Percentiles rank a stretch among this genome's conserved stretches.
Evolutionary conservation across 2,797 vertebrate species (phyloP).

Genomic region (Peromyscus eremicus): DNA sequence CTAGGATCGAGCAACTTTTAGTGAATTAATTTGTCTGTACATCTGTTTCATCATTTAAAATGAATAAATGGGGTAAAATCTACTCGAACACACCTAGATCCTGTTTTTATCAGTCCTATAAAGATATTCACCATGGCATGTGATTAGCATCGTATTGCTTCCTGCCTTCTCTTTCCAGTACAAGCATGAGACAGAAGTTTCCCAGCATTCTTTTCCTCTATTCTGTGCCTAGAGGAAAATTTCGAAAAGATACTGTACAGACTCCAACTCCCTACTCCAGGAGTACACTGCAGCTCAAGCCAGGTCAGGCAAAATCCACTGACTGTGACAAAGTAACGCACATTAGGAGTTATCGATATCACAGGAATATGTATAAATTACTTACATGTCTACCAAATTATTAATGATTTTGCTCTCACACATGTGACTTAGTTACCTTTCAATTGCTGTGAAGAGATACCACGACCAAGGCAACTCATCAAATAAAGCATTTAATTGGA

Average conservation of each 20-base stretch:
- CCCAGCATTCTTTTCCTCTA: neutral
- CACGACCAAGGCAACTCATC: neutral
- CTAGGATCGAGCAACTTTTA: constrained; percentile 31
- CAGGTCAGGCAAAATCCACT: neutral
- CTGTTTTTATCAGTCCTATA: constrained; percentile 48
- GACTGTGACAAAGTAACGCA: neutral
- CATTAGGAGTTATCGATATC: neutral
- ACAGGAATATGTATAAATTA: constrained; percentile 29
- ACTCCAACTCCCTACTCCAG: neutral
- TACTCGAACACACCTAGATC: constrained; percentile 10
- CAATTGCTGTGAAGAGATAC: neutral
- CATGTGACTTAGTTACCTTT: neutral
- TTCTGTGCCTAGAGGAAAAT: neutral
- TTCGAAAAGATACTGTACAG: neutral
- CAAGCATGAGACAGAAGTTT: constrained; percentile 13
- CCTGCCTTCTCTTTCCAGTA: neutral
- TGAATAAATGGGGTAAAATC: neutral
- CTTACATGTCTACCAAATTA: neutral
- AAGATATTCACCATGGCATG: neutral
- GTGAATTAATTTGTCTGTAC: neutral
- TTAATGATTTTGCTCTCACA: constrained; percentile 14
- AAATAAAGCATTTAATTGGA: neutral
- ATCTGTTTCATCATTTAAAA: constrained; percentile 20
- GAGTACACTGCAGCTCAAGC: neutral
- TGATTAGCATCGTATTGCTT: constrained; percentile 15